Percentiles rank a stretch among this genome's conserved stretches.
phyloP scores from a whole-genome alignment of 2,888 invertebrate genomes.

The Augochlorella aurata region DNA sequence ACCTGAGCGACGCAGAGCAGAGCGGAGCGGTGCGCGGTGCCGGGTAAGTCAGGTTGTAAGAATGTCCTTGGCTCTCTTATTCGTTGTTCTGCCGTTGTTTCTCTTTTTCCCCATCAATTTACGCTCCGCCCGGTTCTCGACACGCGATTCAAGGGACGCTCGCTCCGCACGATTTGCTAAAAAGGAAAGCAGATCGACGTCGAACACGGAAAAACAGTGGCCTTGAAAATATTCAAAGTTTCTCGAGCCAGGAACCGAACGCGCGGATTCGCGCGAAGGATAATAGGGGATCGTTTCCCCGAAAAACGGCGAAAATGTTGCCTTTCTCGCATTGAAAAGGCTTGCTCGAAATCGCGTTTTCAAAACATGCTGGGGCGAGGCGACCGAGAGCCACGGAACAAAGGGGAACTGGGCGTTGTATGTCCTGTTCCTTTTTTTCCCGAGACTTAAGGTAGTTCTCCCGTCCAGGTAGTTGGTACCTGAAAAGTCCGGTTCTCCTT shows the following conservation, averaged over 20 bases:
- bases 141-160: not conserved
- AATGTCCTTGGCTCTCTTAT: constrained; percentile 28
- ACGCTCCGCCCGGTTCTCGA: not conserved
- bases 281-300: constrained; percentile 1
- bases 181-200: not conserved
- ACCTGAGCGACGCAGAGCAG: not conserved
- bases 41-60: constrained; percentile 35
- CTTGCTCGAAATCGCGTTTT: constrained; percentile 31
- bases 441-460: not conserved
- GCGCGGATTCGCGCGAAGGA: not conserved
- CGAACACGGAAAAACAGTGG: not conserved
- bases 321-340: constrained; percentile 14
- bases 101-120: constrained; percentile 1
- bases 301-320: constrained; percentile 10
- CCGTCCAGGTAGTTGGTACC: constrained; percentile 38
- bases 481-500: constrained; percentile 26
- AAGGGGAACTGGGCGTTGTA: constrained; percentile 28
- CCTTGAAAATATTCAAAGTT: constrained; percentile 19
- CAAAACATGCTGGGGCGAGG: constrained; percentile 21
- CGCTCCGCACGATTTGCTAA: not conserved
- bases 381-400: constrained; percentile 37
- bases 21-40: not conserved
- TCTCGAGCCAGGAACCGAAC: constrained; percentile 3
- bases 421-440: constrained; percentile 5
- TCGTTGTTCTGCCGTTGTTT: not conserved